Evolutionary conservation across 2,113 vertebrate genomes (phyloP).

Genomic region (Uria lomvia): DNA sequence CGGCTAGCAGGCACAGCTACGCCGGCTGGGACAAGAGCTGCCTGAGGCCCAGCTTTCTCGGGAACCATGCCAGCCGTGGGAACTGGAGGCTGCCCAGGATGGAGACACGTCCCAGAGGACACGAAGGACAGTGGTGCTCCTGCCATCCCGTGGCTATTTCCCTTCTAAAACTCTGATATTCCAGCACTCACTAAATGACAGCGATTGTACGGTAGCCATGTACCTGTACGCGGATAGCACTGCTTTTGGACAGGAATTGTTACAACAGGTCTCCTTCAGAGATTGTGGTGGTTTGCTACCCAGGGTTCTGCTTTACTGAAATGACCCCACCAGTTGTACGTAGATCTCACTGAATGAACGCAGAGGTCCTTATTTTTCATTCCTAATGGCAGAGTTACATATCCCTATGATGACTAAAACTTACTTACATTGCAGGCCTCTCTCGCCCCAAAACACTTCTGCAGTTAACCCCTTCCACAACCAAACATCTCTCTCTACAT

Average conservation of each 20-base stretch:
- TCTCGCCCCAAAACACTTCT: not conserved
- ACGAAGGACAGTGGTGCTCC: not conserved
- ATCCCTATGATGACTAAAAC: not conserved
- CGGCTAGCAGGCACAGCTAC: not conserved
- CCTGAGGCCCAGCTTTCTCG: not conserved
- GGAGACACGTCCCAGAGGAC: not conserved
- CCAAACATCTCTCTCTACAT: not conserved
- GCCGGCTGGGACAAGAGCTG: not conserved
- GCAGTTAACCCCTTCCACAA: not conserved
- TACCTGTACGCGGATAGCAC: rapidly evolving
- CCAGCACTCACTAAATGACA: not conserved
- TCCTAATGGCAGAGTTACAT: not conserved
- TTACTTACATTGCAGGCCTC: not conserved
- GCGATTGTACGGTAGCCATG: rapidly evolving
- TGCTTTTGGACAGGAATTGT: not conserved
- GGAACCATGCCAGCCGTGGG: not conserved
- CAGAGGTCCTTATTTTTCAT: not conserved
- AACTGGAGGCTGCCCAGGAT: not conserved
- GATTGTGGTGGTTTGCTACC: not conserved
- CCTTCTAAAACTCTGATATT: not conserved
- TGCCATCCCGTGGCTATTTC: not conserved
- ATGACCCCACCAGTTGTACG: not conserved
- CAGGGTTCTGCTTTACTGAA: not conserved
- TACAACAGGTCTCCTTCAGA: not conserved
- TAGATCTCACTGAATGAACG: not conserved